These are phyloP conservation scores for Steatocranus sp. DNA, from an alignment of 2,797 vertebrate species.

Conservation along the genomic window DNA sequence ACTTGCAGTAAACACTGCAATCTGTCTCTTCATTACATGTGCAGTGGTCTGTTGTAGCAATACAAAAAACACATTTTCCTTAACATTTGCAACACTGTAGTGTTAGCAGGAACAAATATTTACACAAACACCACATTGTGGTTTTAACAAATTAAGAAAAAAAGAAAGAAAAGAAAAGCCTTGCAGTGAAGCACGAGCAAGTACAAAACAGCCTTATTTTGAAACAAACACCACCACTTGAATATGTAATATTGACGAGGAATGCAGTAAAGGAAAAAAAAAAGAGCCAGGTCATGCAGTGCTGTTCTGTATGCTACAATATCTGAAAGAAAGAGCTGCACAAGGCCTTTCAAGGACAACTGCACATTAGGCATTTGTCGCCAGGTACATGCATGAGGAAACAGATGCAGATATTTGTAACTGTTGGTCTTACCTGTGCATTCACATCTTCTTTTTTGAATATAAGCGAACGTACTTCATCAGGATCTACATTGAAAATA, in stretches of 20 bases:
- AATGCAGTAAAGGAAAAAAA: constrained; percentile 36
- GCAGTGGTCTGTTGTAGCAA: not conserved
- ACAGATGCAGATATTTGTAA: constrained; percentile 4
- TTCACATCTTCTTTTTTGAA: constrained; percentile 99
- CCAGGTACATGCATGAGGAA: no score
- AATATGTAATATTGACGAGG: constrained; percentile 16
- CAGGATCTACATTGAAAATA: constrained; percentile 97
- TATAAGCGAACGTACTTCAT: constrained; percentile 96
- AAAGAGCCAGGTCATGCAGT: constrained; percentile 10
- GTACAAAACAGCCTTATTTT: constrained; percentile 31
- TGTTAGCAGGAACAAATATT: not conserved
- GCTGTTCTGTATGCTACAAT: not conserved
- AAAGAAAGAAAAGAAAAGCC: not conserved
- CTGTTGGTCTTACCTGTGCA: constrained; percentile 84
- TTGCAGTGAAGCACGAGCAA: constrained; percentile 3
- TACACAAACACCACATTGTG: not conserved
- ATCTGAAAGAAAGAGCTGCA: not conserved
- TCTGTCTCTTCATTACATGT: not conserved
- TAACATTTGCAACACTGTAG: not conserved
- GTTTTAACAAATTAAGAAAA: not conserved
- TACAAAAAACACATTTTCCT: not conserved
- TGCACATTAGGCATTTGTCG: not conserved
- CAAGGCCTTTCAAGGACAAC: not conserved
- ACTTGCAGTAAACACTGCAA: not conserved
- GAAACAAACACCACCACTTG: constrained; percentile 22